Conservation (phyloP, 30 jellyfish, hydroid and myxozoan species). For the Cassiopea xamachana region DNA sequence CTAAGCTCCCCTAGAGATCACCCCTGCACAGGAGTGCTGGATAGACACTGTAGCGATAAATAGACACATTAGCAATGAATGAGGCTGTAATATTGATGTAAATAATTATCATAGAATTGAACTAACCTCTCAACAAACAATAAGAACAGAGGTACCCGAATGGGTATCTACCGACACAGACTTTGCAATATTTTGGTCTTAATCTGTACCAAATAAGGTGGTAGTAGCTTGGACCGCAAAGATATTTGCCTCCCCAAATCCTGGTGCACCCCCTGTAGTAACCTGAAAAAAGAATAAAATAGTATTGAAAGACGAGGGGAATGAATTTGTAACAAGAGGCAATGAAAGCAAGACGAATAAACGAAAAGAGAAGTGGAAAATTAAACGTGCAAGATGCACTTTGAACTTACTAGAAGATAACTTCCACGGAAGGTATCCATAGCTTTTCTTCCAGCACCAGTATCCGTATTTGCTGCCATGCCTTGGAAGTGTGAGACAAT, state of each 20-base stretch:
- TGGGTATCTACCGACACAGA: slow-evolving; percentile 21
- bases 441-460: neutral
- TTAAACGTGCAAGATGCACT: too few species aligned
- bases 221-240: slow-evolving; percentile 38
- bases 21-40: too few species aligned
- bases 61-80: too few species aligned
- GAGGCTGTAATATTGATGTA: too few species aligned
- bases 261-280: slow-evolving; percentile 21
- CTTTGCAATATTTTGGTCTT: slow-evolving; percentile 5
- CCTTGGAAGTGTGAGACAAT: neutral
- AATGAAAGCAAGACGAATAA: neutral
- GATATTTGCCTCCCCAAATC: slow-evolving; percentile 43
- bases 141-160: slow-evolving; percentile 52
- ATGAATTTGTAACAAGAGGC: neutral
- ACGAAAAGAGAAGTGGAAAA: neutral
- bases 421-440: slow-evolving; percentile 3
- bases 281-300: neutral
- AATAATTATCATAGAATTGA: too few species aligned
- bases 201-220: slow-evolving; percentile 13
- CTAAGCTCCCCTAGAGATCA: too few species aligned
- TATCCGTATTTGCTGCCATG: neutral
- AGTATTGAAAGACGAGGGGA: neutral
- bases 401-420: neutral
- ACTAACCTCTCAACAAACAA: slow-evolving; percentile 1
- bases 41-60: too few species aligned